Evolutionary conservation across 1,140 invertebrate species (phyloP), one percentile per base, ranked within the genome.

Genomic region (Trinorchestia longiramus): DNA sequence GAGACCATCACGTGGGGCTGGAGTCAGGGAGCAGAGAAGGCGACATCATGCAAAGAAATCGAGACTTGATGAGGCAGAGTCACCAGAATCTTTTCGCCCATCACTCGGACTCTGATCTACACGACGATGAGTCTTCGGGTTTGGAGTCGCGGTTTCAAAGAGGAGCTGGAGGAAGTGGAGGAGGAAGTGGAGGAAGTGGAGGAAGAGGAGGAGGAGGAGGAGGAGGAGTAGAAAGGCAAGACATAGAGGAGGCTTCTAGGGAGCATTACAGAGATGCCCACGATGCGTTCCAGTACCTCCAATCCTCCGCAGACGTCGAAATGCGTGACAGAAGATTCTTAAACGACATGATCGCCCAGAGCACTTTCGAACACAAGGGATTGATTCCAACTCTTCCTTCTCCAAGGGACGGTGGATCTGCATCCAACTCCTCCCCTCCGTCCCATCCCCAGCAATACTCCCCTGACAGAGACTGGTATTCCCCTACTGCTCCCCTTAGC

Each of bases 401-500:
- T 40, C 92, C 92, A 8, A 47, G 92, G 40, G 92, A 94, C 28
- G 92, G 43, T 3, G 92, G 43, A 45, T 94, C 92, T 0, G 92
- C 92, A 8, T 94, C 92, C 36, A 94, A 45, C 92, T 94, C 92
- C 47, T 94, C 92, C 40, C 92, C 92, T 1, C 92, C 43, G 8
- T 15, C 43, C 8, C 92, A 94, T 43, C 47, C 92, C 41, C 43
- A 44, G 19, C 92, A 94, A 36, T 94, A 94, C 44, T 94, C 43
- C 92, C 92, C 92, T 0, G 92, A 94, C 0, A 44, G 92, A 36
- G 92, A 94, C 40, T 94, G 92, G 92, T 94, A 94, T 40, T 94
- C 92, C 8, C 92, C 92, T 45, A 36, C 92, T 0, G 92, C 43
- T 43, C 92, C 92, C 43, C 92, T 94, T 8, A 45, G 36, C 19